Evolutionary conservation across 37 sponge, comb jelly and placozoan genomes (phyloP).

Genomic region (Cladorhizidae sp.): DNA sequence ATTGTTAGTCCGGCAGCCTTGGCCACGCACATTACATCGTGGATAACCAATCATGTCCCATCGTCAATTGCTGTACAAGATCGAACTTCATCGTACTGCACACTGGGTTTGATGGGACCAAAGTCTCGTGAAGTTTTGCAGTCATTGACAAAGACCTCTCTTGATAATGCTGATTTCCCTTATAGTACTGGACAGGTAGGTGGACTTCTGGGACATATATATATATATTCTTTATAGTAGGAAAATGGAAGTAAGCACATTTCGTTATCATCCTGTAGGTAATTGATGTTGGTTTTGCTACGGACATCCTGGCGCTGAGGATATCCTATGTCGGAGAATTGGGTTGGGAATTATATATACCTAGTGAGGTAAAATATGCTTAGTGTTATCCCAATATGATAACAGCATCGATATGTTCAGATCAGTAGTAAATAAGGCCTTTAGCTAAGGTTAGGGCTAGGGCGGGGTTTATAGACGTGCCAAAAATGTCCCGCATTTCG

Average conservation of each 20-base stretch:
- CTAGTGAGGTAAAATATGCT: constrained; percentile 53
- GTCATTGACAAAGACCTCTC: constrained; percentile 26
- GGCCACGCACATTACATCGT: constrained; percentile 21
- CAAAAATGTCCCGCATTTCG: too few species aligned
- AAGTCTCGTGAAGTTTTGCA: constrained; percentile 24
- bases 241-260: too few species aligned
- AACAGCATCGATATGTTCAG: too few species aligned
- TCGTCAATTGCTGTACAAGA: constrained; percentile 11
- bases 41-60: constrained; percentile 48
- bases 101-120: constrained; percentile 63
- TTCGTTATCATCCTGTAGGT: constrained; percentile 3
- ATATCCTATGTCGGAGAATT: constrained; percentile 80
- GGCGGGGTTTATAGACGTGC: too few species aligned
- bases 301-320: constrained; percentile 52
- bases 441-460: too few species aligned
- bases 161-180: constrained; percentile 48
- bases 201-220: too few species aligned
- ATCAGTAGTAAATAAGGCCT: too few species aligned
- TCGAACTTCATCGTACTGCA: constrained; percentile 35
- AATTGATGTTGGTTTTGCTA: constrained; percentile 47
- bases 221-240: too few species aligned
- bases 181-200: constrained; percentile 41
- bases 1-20: constrained; percentile 30
- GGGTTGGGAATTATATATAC: constrained; percentile 90
- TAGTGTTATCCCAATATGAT: too few species aligned